Base-by-base conservation (phyloP, 2,888 invertebrate species). In the Nasonovia ribisnigri region DNA sequence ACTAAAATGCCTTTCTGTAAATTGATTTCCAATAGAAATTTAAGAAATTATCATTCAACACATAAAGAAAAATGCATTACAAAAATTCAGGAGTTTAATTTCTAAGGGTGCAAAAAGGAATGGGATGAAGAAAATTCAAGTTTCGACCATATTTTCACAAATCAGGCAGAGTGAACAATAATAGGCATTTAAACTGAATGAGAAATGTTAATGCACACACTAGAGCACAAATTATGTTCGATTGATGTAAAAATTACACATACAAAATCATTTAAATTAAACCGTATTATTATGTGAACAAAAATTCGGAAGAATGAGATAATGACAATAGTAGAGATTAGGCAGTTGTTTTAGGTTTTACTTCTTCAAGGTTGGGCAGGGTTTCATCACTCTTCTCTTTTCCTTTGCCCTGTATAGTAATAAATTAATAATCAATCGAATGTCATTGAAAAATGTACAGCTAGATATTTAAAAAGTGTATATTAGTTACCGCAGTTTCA, bases 261-360 rank as follows among this genome's bases (percentile, higher is more conserved):
- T 90, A 93, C 51, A 93, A 93, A 86, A 93, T 93, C 48, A 84
- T 90, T 93, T 93, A 90, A 93, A 90, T 93, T 93, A 93, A 90
- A 93, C 93, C 90, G 67, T 93, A 93, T 90, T 90, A 93, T 90
- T 93, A 93, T 51, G 86, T 93, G 93, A 93, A 93, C 93, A 90
- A 93, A 93, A 93, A 93, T 93, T 93, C 93, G 93, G 93, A 93
- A 93, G 93, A 86, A 93, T 93, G 93, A 93, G 93, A 90, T 93
- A 93, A 90, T 93, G 90, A 93, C 86, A 84, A 90, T 93, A 90
- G 89, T 51, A 87, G 29, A 57, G 51, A 67, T 93, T 93, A 93
- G 51, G 67, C 90, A 20, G 67, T 90, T 86, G 48, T 67, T 42
- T 57, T 67, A 6, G 93, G 86, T 67, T 90, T 93, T 48, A 93